A percentile compares a stretch with the other conserved stretches of the same genome.
phyloP scores from a whole-genome alignment of 2,797 vertebrate species.

The Novumbra hubbsi region DNA sequence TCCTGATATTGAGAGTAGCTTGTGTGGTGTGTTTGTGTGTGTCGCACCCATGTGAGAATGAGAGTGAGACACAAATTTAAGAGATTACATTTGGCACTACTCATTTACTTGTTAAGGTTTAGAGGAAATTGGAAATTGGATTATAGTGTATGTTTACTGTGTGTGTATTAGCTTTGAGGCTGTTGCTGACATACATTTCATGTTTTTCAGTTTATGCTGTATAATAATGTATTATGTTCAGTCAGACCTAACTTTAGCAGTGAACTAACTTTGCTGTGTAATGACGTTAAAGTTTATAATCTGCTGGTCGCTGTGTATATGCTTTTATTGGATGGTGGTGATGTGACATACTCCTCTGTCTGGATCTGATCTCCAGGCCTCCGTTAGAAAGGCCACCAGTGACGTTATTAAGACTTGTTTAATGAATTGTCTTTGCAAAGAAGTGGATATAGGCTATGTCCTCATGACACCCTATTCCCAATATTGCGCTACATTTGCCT shows the following conservation, averaged over 20 bases:
- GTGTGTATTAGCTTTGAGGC: not conserved
- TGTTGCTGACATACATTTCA: not conserved
- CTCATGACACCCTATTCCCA: not conserved
- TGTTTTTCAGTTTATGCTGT: not conserved
- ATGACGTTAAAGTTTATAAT: not conserved
- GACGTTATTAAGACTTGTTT: not conserved
- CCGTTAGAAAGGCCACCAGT: not conserved
- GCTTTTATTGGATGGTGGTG: not conserved
- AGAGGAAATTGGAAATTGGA: slow-evolving; percentile 6
- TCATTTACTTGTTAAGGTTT: slow-evolving; percentile 28
- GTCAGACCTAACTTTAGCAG: not conserved
- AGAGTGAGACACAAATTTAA: slow-evolving; percentile 5
- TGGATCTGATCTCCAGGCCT: not conserved
- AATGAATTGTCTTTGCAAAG: not conserved
- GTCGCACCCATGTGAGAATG: slow-evolving; percentile 12
- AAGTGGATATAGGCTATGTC: not conserved
- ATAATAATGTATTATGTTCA: too few species aligned
- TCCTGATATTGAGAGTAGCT: not conserved
- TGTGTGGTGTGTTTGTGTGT: slow-evolving; percentile 6
- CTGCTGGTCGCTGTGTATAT: not conserved
- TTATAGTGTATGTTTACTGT: not conserved
- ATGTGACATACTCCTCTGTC: not conserved
- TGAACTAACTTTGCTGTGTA: not conserved
- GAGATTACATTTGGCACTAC: slow-evolving; percentile 23
- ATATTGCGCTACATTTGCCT: not conserved